Base-by-base conservation (phyloP, 2,113 vertebrate species). In the Pollimyrus isidori region DNA sequence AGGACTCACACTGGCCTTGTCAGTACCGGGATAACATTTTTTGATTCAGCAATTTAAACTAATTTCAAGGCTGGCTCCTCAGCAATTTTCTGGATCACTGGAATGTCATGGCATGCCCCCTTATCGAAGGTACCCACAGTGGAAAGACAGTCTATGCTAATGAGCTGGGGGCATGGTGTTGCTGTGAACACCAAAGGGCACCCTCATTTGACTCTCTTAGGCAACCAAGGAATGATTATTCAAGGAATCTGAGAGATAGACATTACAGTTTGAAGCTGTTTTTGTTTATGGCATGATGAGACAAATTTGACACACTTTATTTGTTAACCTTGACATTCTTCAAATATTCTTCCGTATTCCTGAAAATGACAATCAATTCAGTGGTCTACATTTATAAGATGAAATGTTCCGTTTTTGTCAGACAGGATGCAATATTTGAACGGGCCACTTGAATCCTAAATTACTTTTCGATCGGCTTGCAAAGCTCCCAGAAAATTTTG, bases 81-180 rank as follows among this genome's bases (percentile, higher is more conserved):
- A 96, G 97, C 96, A 97, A 98, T 98, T 98, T 98, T 97, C 97
- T 97, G 96, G 96, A 95, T 97, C 97, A 98, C 95, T 97, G 97
- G 96, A 95, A 97, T 94, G 96, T 95, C 96, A 97, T 96, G 91
- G 94, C 93, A 89, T 90, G 94, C 91, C 88, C 91, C 91, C 94
- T 96, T 96, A 96, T 96, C 95, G 10, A 93, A 93, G 93, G 92
- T 92, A 92, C 91, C 94, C 92, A 94, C 92, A 91, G 92, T 91
- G 35, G 91, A 89, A 91, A 92, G 90, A n/a, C 90, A 52, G 91
- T 90, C 91, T 92, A 94, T 94, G 94, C 94, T 96, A 96, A 96
- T 94, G 93, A 92, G 89, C 86, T 89, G 90, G 89, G 91, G 90
- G 35, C 15, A 35, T 76, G 69, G 11, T 39, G 30, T 35, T 80